Evolutionary conservation across 2,888 invertebrate genomes (phyloP).

Genomic region (Notodonta ziczac): DNA sequence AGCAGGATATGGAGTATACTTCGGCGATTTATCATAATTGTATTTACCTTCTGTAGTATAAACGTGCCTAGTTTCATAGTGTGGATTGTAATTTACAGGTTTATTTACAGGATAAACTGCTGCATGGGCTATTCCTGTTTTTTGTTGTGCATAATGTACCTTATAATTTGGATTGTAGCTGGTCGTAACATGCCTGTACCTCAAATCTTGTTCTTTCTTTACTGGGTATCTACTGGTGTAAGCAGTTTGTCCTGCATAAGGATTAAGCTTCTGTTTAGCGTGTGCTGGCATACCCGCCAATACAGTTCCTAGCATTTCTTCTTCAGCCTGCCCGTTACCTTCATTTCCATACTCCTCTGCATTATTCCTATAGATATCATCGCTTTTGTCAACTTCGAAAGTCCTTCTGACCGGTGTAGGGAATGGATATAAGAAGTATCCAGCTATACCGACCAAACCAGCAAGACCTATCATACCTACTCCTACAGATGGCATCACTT

Average conservation of each 20-base stretch:
- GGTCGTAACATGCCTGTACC: constrained; percentile 73
- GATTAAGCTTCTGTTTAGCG: constrained; percentile 74
- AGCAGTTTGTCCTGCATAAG: constrained; percentile 74
- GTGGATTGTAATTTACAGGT: constrained; percentile 66
- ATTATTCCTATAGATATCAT: constrained; percentile 87
- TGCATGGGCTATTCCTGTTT: constrained; percentile 78
- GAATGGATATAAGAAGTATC: constrained; percentile 91
- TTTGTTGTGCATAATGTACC: constrained; percentile 75
- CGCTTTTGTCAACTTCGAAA: constrained; percentile 87
- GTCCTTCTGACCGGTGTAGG: constrained; percentile 87
- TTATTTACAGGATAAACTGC: constrained; percentile 68
- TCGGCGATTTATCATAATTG: constrained; percentile 62
- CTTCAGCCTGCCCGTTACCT: constrained; percentile 89
- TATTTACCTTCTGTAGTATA: constrained; percentile 73
- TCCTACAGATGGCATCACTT: constrained; percentile 92
- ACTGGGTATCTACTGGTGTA: constrained; percentile 67
- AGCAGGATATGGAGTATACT: constrained; percentile 66
- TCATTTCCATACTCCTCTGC: constrained; percentile 87
- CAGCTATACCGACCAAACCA: constrained; percentile 89
- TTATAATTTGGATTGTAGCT: constrained; percentile 74
- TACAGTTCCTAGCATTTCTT: constrained; percentile 90
- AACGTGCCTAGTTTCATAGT: constrained; percentile 73
- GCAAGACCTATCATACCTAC: constrained; percentile 90
- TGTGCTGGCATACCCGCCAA: constrained; percentile 88
- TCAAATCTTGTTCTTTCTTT: constrained; percentile 76